These are phyloP conservation scores for Eretmocerus hayati DNA, from an alignment of 2,888 invertebrate species.

Conservation along the genomic window DNA sequence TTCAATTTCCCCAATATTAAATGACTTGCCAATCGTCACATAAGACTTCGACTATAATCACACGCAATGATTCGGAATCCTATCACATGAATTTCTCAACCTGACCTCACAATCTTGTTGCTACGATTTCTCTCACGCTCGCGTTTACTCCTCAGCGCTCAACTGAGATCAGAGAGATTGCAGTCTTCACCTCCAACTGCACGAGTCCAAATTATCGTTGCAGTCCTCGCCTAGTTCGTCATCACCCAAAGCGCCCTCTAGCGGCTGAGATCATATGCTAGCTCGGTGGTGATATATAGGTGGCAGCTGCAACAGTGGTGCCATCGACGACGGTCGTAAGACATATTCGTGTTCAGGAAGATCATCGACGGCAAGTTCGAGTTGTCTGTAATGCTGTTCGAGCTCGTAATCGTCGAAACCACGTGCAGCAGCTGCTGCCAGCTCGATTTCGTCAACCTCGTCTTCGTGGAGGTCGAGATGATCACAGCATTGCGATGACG, in stretches of 20 bases:
- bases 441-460: too few species aligned
- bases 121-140: too few species aligned
- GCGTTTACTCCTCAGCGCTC: not conserved
- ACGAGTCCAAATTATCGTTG: not conserved
- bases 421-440: too few species aligned
- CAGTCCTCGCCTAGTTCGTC: not conserved
- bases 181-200: not conserved
- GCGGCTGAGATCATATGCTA: slow-evolving; percentile 36
- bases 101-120: too few species aligned
- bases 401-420: slow-evolving; percentile 9
- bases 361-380: slow-evolving; percentile 2
- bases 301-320: slow-evolving; percentile 40
- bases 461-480: too few species aligned
- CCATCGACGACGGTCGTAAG: slow-evolving; percentile 33
- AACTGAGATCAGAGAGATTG: not conserved
- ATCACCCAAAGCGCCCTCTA: not conserved
- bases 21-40: too few species aligned
- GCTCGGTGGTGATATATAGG: slow-evolving; percentile 44
- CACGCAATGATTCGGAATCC: too few species aligned
- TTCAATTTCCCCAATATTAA: too few species aligned
- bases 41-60: too few species aligned
- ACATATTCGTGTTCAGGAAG: slow-evolving; percentile 14
- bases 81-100: too few species aligned
- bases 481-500: too few species aligned
- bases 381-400: not conserved